Evolutionary conservation across 1,140 invertebrate species (phyloP), one percentile per base, ranked within the genome.

Genomic region (Lethocerus indicus): DNA sequence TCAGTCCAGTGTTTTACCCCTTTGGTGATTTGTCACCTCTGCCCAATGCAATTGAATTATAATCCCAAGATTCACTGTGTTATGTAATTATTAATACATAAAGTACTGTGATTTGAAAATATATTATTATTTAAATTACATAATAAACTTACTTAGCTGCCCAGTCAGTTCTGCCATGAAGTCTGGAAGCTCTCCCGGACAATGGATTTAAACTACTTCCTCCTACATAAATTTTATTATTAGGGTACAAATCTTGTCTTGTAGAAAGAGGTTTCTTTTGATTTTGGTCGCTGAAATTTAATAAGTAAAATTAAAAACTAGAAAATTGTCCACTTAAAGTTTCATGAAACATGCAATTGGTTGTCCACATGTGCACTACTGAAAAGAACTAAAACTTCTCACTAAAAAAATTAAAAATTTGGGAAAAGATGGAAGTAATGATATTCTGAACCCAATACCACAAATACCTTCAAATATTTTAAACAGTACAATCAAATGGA

Each of bases 111-210:
- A n/a, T n/a, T n/a, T n/a, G n/a, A n/a, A n/a, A n/a, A n/a, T n/a
- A n/a, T n/a, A n/a, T n/a, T n/a, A n/a, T n/a, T n/a, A n/a, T n/a
- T n/a, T n/a, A n/a, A n/a, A n/a, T n/a, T n/a, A n/a, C n/a, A n/a
- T n/a, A 39, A n/a, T 20, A 5, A 39, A 56, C 59, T 59, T 71
- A 79, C 66, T 78, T 78, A 5, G 75, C 72, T 39, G 72, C 69
- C 74, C 75, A 78, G 56, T 78, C 74, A 21, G 70, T 74, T 45
- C 72, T 60, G 25, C 72, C 73, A 48, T 73, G 65, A 16, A 69
- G 54, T 39, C 54, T 62, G 3, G 50, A 48, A 0, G 60, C 51
- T 26, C 58, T 51, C 43, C 52, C 47, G 16, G 57, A 52, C 21
- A 53, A 64, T n/a, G n/a, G n/a, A 60, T 67, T 52, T 37, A 45